Evolutionary conservation across 64 coral and sea anemone species (phyloP).

Genomic region (Trachythela sp.): DNA sequence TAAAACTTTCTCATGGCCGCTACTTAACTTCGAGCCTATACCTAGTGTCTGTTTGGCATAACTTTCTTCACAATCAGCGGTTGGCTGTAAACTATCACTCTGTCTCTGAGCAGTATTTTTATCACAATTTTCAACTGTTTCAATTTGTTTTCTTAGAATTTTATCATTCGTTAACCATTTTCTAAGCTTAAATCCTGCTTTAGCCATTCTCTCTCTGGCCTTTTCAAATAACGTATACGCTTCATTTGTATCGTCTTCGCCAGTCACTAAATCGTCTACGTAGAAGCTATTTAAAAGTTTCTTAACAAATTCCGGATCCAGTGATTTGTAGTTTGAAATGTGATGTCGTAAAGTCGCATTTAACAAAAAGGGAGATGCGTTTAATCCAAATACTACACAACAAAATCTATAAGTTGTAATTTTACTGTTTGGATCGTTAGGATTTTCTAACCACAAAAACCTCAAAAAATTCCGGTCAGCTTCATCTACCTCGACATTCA

Average conservation of each 20-base stretch:
- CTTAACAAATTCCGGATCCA: slow-evolving; percentile 26
- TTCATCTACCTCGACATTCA: slow-evolving; percentile 39
- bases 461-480: slow-evolving; percentile 22
- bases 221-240: slow-evolving; percentile 18
- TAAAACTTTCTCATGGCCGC: no score
- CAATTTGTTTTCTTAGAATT: neutral
- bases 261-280: slow-evolving; percentile 37
- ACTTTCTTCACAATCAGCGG: neutral
- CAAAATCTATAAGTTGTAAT: slow-evolving; percentile 35
- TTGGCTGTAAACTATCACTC: neutral
- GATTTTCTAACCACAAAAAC: slow-evolving; percentile 39
- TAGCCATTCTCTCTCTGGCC: slow-evolving; percentile 16
- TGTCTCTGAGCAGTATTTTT: neutral
- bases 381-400: slow-evolving; percentile 26
- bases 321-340: neutral
- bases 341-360: slow-evolving; percentile 41
- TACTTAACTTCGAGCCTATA: no score
- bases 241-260: neutral
- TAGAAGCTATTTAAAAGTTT: slow-evolving; percentile 49
- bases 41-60: no score
- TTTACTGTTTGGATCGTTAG: neutral
- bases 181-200: slow-evolving; percentile 31
- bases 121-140: neutral
- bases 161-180: slow-evolving; percentile 49
- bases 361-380: slow-evolving; percentile 41